phyloP scores from a whole-genome alignment of 2,888 invertebrate species.

The Chouioia cunea region DNA sequence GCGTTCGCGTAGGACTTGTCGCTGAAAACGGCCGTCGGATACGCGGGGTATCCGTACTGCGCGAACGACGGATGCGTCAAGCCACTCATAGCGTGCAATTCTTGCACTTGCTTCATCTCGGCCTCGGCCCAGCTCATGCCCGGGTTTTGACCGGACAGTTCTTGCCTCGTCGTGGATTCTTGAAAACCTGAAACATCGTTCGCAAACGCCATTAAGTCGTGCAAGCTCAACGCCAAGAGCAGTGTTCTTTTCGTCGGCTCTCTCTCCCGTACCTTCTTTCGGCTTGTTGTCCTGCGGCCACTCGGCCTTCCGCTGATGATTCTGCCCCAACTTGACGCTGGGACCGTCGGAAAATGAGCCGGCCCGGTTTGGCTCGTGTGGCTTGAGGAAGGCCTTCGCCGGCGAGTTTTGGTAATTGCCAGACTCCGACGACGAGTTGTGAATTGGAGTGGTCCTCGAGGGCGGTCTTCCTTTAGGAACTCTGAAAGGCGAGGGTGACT shows the following conservation, averaged over 20 bases:
- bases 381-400: slow-evolving; percentile 73
- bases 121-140: slow-evolving; percentile 59
- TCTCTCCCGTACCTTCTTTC: slow-evolving; percentile 52
- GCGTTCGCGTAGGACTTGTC: slow-evolving; percentile 67
- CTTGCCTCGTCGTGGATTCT: slow-evolving; percentile 50
- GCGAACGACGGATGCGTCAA: slow-evolving; percentile 60
- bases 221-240: too few relatives aligned
- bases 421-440: slow-evolving; percentile 68
- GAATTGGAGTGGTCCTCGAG: slow-evolving; percentile 71
- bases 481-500: slow-evolving; percentile 73
- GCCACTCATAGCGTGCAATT: slow-evolving; percentile 61
- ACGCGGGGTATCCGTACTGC: slow-evolving; percentile 71
- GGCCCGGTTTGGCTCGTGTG: slow-evolving; percentile 73
- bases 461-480: slow-evolving; percentile 77
- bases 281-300: slow-evolving; percentile 60
- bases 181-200: slow-evolving; percentile 31
- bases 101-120: slow-evolving; percentile 64
- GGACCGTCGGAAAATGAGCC: slow-evolving; percentile 57
- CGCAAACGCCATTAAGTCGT: too few relatives aligned
- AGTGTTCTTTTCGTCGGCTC: too few relatives aligned
- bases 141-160: slow-evolving; percentile 54
- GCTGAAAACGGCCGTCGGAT: slow-evolving; percentile 72
- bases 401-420: slow-evolving; percentile 68
- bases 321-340: slow-evolving; percentile 47
- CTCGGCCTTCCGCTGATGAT: slow-evolving; percentile 54